Percentiles rank a stretch among this genome's conserved stretches.
phyloP scores from a whole-genome alignment of 2,888 invertebrate genomes.

The Ferdinandea cuprea region DNA sequence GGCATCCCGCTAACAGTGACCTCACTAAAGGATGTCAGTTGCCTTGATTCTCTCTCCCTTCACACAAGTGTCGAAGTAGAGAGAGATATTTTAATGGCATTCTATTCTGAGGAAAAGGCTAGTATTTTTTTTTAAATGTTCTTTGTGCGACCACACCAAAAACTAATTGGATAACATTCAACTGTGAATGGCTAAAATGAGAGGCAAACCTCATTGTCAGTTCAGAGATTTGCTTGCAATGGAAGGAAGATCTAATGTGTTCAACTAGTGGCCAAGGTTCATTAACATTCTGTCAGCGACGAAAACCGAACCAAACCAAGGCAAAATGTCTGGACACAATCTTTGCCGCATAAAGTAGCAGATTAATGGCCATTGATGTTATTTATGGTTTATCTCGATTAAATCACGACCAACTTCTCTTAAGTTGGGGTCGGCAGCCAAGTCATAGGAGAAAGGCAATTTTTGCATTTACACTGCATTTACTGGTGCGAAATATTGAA shows the following conservation, averaged over 20 bases:
- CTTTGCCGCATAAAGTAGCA: slow-evolving; percentile 3
- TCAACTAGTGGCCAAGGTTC: slow-evolving; percentile 38
- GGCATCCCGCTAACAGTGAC: slow-evolving; percentile 35
- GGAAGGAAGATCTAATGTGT: neutral
- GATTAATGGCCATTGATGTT: slow-evolving; percentile 40
- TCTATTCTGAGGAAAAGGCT: slow-evolving; percentile 3
- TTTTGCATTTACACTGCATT: slow-evolving; percentile 35
- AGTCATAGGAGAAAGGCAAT: slow-evolving; percentile 26
- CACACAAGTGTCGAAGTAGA: slow-evolving; percentile 38
- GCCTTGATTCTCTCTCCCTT: slow-evolving; percentile 8
- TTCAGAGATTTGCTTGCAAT: neutral
- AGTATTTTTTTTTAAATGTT: slow-evolving; percentile 22
- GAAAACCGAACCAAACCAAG: neutral
- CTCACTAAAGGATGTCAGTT: slow-evolving; percentile 27
- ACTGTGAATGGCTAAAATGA: slow-evolving; percentile 8
- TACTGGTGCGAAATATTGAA: slow-evolving; percentile 48
- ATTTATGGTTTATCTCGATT: slow-evolving; percentile 48
- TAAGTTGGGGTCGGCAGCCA: neutral
- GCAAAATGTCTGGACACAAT: slow-evolving; percentile 28
- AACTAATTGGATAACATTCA: slow-evolving; percentile 46
- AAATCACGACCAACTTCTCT: slow-evolving; percentile 45
- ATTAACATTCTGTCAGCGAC: slow-evolving; percentile 22
- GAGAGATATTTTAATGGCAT: slow-evolving; percentile 34
- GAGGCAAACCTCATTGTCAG: neutral
- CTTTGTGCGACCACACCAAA: neutral